Percentiles rank a stretch among this genome's conserved stretches.
phyloP scores from a whole-genome alignment of 2,797 vertebrate genomes.

The Artibeus lituratus region DNA sequence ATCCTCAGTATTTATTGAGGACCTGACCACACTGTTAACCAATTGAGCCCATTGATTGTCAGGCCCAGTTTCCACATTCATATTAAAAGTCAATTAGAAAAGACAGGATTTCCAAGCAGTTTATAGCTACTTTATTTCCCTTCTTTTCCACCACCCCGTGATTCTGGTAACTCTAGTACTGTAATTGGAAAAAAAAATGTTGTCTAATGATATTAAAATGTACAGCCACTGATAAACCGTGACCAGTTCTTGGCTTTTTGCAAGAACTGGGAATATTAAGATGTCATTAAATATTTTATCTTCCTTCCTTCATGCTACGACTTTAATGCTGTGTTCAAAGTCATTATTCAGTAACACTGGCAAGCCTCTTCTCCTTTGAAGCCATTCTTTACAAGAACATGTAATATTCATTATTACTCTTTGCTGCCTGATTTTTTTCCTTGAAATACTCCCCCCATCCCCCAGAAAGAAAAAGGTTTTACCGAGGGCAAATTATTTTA shows the following conservation, averaged over 20 bases:
- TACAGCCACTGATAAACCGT: conserved; percentile 64
- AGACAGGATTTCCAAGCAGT: conserved; percentile 19
- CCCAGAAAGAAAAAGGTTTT: not conserved
- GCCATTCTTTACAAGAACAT: conserved; percentile 33
- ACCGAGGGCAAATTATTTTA: conserved; percentile 8
- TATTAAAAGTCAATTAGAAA: conserved; percentile 53
- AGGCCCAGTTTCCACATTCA: conserved; percentile 39
- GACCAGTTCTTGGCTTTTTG: conserved; percentile 68
- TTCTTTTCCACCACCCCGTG: not conserved
- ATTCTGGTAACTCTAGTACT: conserved; percentile 50
- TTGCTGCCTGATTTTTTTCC: not conserved
- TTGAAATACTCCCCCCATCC: not conserved
- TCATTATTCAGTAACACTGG: conserved; percentile 59
- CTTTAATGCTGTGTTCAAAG: conserved; percentile 63
- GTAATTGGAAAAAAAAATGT: conserved; percentile 38
- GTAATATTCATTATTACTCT: conserved; percentile 52
- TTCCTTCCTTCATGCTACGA: conserved; percentile 58
- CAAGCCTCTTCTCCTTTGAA: conserved; percentile 56
- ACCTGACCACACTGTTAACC: conserved; percentile 2
- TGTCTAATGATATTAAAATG: conserved; percentile 66
- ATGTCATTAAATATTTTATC: conserved; percentile 72
- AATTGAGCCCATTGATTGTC: conserved; percentile 38
- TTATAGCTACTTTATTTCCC: conserved; percentile 27
- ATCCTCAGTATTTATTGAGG: conserved; percentile 24
- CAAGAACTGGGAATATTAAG: conserved; percentile 67